These are phyloP conservation scores for Theodoxus fluviatilis DNA, from an alignment of 2,888 invertebrate genomes.

Conservation along the genomic window DNA sequence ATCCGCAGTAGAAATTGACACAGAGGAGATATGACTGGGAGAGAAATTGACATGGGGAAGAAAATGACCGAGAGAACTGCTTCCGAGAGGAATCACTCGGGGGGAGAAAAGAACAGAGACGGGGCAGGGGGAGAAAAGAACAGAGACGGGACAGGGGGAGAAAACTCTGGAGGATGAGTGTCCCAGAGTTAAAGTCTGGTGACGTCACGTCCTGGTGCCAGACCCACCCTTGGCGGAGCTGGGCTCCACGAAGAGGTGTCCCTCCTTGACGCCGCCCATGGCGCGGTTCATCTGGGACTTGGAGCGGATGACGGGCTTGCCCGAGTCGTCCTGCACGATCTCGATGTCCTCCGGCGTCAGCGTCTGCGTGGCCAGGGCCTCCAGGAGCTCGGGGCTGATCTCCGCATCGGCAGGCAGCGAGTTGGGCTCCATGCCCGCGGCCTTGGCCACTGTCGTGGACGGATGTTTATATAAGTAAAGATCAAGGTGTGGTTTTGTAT, in stretches of 20 bases:
- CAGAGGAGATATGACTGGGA: no score
- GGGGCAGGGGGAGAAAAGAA: no score
- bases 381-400: constrained; percentile 53
- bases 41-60: no score
- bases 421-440: constrained; percentile 42
- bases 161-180: no score
- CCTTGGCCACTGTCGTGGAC: constrained; percentile 42
- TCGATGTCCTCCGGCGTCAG: constrained; percentile 56
- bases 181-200: no score
- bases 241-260: constrained; percentile 43
- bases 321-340: constrained; percentile 48
- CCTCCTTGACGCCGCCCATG: constrained; percentile 50
- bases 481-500: no score
- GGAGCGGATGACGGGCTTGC: constrained; percentile 44
- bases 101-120: no score
- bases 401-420: constrained; percentile 49
- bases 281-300: constrained; percentile 40
- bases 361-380: constrained; percentile 47
- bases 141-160: no score
- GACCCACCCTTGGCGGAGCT: constrained; percentile 24
- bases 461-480: neutral
- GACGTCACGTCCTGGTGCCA: no score
- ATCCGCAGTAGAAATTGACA: no score
- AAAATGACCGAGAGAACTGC: no score
- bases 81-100: no score